These are phyloP conservation scores for Coremacera marginata DNA, from an alignment of 2,888 invertebrate genomes.

Conservation along the genomic window DNA sequence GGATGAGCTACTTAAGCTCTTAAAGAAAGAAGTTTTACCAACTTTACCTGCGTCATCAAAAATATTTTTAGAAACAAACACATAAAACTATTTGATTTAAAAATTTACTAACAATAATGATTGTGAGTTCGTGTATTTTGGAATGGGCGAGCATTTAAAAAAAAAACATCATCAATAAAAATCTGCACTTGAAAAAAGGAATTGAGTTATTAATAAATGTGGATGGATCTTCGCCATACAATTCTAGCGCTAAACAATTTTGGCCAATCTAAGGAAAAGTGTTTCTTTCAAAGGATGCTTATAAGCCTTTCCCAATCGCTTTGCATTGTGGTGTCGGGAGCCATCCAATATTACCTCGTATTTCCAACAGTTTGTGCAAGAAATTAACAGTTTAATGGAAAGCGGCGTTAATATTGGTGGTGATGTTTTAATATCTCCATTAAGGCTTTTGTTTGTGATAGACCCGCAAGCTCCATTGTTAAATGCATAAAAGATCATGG, in stretches of 20 bases:
- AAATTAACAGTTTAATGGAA: neutral
- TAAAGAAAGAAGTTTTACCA: neutral
- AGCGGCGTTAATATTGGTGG: neutral
- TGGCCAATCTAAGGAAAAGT: neutral
- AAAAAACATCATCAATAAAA: neutral
- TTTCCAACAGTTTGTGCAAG: neutral
- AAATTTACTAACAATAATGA: neutral
- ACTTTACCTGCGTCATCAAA: neutral
- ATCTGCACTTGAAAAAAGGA: neutral
- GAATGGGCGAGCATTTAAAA: neutral
- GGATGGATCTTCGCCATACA: no score
- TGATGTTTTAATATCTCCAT: neutral
- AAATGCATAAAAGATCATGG: constrained; percentile 7
- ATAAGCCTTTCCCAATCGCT: constrained; percentile 5
- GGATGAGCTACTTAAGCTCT: neutral
- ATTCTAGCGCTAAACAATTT: neutral
- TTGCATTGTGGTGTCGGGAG: neutral
- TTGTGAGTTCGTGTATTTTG: neutral
- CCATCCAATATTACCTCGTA: neutral
- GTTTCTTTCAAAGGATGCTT: neutral
- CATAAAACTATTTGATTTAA: neutral
- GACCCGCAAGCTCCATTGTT: neutral
- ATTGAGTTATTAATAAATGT: neutral
- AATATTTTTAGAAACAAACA: neutral
- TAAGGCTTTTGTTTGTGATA: constrained; percentile 1